Evolutionary conservation across 2,888 invertebrate species (phyloP).

Genomic region (Stenodema calcarata): DNA sequence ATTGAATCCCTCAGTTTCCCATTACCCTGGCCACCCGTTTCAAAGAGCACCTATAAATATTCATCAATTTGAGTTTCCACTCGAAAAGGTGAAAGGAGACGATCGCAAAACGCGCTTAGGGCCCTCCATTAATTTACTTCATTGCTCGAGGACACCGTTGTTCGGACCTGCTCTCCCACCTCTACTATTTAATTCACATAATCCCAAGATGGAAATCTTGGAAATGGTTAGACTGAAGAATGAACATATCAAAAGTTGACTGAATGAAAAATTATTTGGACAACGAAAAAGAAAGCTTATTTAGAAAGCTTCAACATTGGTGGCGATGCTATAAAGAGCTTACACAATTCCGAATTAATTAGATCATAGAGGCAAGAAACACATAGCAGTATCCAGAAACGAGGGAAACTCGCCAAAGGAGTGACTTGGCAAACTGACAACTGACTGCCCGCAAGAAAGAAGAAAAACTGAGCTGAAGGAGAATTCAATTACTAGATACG

Average conservation of each 20-base stretch:
- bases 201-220: no score
- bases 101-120: not conserved
- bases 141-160: constrained; percentile 4
- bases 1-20: not conserved
- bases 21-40: not conserved
- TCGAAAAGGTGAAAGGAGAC: not conserved
- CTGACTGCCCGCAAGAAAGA: not conserved
- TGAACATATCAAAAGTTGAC: no score
- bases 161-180: not conserved
- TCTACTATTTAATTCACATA: no score
- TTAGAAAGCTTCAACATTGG: no score
- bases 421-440: not conserved
- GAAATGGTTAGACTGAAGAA: no score
- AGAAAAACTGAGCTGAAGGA: not conserved
- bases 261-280: no score
- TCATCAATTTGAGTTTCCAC: constrained; percentile 27
- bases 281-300: no score
- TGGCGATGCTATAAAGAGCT: no score
- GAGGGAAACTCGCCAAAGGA: not conserved
- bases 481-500: not conserved
- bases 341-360: not conserved
- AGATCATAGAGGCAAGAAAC: not conserved
- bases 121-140: constrained; percentile 1
- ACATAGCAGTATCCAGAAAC: not conserved
- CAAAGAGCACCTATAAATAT: constrained; percentile 19